Evolutionary conservation across 1,140 invertebrate species (phyloP).

Genomic region (Drosophila nigrodunni): DNA sequence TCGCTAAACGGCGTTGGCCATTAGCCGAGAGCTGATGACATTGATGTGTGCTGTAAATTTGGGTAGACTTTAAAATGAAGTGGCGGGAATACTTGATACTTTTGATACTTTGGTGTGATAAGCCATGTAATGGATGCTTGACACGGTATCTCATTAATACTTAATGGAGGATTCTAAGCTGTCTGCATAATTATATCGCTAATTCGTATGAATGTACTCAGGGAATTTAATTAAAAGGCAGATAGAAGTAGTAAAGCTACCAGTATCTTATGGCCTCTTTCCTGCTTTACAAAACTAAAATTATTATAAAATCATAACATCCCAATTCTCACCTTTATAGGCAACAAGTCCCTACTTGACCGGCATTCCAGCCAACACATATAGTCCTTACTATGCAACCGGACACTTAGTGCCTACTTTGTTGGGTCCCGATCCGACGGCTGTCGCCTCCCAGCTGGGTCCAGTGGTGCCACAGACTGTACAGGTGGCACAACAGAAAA

Average conservation of each 20-base stretch:
- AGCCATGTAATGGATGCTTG: constrained; percentile 35
- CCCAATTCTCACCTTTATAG: constrained; percentile 84
- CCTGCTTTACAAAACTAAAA: too few species aligned
- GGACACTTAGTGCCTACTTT: constrained; percentile 94
- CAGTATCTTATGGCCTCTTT: too few species aligned
- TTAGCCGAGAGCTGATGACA: constrained; percentile 37
- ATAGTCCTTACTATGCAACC: constrained; percentile 94
- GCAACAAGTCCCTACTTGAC: constrained; percentile 95
- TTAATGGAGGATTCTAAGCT: neutral
- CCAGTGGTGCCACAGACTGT: constrained; percentile 93
- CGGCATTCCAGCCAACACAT: constrained; percentile 92
- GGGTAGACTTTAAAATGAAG: neutral
- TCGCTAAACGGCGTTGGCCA: constrained; percentile 55
- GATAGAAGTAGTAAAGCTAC: too few species aligned
- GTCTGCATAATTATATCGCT: neutral
- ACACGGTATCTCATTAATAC: constrained; percentile 48
- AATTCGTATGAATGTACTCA: neutral
- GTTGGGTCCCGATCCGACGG: constrained; percentile 91
- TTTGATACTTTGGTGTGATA: constrained; percentile 12
- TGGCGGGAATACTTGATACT: neutral
- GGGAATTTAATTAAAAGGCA: too few species aligned
- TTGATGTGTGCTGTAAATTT: constrained; percentile 32
- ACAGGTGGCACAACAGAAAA: constrained; percentile 93
- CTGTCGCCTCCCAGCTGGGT: constrained; percentile 91
- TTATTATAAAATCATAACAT: neutral